Evolutionary conservation across 2,888 invertebrate genomes (phyloP), one percentile per base, ranked within the genome.

Genomic region (Latrodectus hesperus): DNA sequence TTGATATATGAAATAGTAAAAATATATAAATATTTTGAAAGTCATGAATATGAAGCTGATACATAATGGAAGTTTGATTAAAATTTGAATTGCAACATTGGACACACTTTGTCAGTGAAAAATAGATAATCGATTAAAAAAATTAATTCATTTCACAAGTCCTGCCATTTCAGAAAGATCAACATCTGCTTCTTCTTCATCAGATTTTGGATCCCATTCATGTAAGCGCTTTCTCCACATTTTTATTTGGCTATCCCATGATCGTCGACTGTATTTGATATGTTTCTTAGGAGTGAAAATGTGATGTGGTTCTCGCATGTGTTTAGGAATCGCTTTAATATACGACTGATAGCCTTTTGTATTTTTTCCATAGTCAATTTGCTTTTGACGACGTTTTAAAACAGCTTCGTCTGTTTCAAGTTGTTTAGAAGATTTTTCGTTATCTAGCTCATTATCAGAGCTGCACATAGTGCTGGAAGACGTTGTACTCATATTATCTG

Each of bases 351-450:
- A 90, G 0, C 90, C 90, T 17, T 85, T 86, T 1, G 98, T 98
- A 91, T 97, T 97, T 93, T 98, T 98, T 14, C 98, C 98, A 93
- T 96, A 98, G 92, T 98, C 97, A 91, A 98, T 96, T 93, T 98
- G 97, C 92, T 98, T 98, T 91, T 98, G 97, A 70, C 98, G 94
- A 89, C 98, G 94, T 67, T 94, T 93, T 86, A 98, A 92, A 49
- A 96, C 92, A 6, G 91, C 93, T 17, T 95, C 94, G 93, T 98
- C 96, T 10, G 94, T 95, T 93, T 98, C 98, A 38, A 90, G 82
- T 8, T 68, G 51, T 67, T 84, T 74, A 0, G n/a, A 11, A 4
- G 67, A 53, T 49, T 52, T 60, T 0, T 78, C 80, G 16, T 51
- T 72, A 51, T 84, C 88, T 8, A 80, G 49, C 22, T 84, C 77